Evolutionary conservation across 2,797 vertebrate genomes (phyloP), one percentile per base, ranked within the genome.

Genomic region (Miichthys miiuy): DNA sequence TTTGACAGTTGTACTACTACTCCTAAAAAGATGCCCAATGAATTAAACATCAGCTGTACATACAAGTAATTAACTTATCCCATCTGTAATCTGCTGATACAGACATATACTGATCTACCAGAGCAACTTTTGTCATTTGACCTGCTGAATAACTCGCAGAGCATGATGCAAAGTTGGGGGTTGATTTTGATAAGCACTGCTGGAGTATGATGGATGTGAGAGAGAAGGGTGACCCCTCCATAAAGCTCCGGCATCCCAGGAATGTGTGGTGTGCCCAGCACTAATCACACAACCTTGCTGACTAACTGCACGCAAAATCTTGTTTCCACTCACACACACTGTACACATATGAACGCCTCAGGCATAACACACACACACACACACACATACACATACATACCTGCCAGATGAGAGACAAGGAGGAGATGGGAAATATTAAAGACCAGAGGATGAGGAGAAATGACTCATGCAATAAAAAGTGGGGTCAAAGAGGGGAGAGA

Each of bases 261-360:
- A 95, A 96, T 95, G 94, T 90, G 67, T 81, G 77, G 57, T 85
- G 87, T 88, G 63, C 85, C 91, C 87, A 81, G 88, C 87, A 90
- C 83, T 79, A 85, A 89, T 82, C 75, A 14, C 89, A 83, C 87
- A 90, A 88, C 89, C 83, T 63, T 85, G 81, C 86, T 88, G 87
- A 81, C 80, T 68, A 66, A 55, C 65, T 48, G 61, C 55, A 71
- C n/a, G n/a, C 25, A 54, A 71, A 60, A 52, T 30, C 21, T 50
- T 10, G 21, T 21, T 72, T 50, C 14, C 44, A 61, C 68, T 64
- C 61, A 55, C n/a, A 10, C 27, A 47, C 58, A 83, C 18, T 44
- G 55, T 57, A 72, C 3, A 21, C 38, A 48, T 44, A 63, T 16
- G 25, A 75, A 51, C 57, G n/a, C 18, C 44, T 27, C 17, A 13